These are phyloP conservation scores for Lithophane semibrunnea DNA, from an alignment of 2,888 invertebrate genomes.

Conservation along the genomic window DNA sequence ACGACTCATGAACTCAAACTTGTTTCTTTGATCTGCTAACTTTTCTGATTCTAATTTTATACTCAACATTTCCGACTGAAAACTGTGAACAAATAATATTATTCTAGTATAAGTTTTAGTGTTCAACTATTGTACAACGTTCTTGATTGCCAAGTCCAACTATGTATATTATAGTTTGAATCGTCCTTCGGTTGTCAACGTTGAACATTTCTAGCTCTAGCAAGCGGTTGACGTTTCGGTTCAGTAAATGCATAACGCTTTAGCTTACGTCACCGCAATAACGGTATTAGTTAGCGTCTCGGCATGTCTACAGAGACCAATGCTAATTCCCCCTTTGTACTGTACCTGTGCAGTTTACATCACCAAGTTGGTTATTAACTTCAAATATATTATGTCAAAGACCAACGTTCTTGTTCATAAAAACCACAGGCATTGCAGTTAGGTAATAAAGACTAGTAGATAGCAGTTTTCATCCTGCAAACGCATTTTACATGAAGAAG, in stretches of 20 bases:
- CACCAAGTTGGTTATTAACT: neutral
- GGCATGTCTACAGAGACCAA: constrained; percentile 24
- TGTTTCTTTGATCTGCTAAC: constrained; percentile 45
- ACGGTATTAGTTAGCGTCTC: constrained; percentile 46
- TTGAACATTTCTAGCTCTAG: constrained; percentile 3
- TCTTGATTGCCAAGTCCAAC: constrained; percentile 23
- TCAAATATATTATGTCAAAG: constrained; percentile 7
- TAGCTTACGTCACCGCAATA: constrained; percentile 40
- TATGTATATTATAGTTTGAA: constrained; percentile 12
- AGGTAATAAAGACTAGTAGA: neutral
- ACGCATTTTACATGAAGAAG: constrained; percentile 8
- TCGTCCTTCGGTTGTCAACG: constrained; percentile 10
- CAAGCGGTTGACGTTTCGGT: constrained; percentile 32
- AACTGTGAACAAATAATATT: constrained; percentile 34
- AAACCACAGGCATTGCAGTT: neutral
- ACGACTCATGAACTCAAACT: constrained; percentile 40
- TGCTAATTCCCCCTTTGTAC: constrained; percentile 30
- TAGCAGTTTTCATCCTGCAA: neutral
- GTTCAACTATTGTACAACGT: too few species aligned
- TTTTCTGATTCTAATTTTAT: constrained; percentile 41
- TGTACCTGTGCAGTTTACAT: constrained; percentile 10
- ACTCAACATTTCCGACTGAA: constrained; percentile 25
- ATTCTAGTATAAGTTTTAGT: constrained; percentile 28
- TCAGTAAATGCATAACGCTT: constrained; percentile 38
- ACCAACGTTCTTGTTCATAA: neutral